Evolutionary conservation across 2,888 invertebrate genomes (phyloP).

Genomic region (Euclidia mi): DNA sequence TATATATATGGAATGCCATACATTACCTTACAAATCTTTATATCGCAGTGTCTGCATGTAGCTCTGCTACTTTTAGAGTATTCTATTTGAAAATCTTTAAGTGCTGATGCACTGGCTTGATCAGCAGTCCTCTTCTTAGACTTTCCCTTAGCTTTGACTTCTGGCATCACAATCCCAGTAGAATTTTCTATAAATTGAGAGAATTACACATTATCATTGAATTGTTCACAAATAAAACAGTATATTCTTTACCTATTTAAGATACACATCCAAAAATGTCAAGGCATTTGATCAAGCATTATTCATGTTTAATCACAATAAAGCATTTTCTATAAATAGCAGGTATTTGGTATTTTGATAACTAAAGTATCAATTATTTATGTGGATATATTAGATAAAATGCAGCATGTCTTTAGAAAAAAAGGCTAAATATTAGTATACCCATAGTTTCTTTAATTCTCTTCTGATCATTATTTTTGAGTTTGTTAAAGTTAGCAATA

Average conservation of each 20-base stretch:
- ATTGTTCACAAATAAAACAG: no score
- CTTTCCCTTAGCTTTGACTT: slow-evolving; percentile 86
- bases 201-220: not conserved
- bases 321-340: no score
- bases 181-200: slow-evolving; percentile 48
- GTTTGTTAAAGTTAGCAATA: slow-evolving; percentile 94
- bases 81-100: slow-evolving; percentile 93
- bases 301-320: no score
- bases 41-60: slow-evolving; percentile 95
- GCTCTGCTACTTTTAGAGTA: slow-evolving; percentile 96
- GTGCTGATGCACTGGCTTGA: slow-evolving; percentile 69
- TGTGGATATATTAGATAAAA: no score
- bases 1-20: no score
- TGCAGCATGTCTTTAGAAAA: no score
- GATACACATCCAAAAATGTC: no score
- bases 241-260: no score
- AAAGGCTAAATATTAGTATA: slow-evolving; percentile 60
- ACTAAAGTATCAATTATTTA: no score
- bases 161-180: slow-evolving; percentile 80
- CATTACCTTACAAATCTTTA: slow-evolving; percentile 95
- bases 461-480: slow-evolving; percentile 96
- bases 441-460: slow-evolving; percentile 92
- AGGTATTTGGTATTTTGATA: no score
- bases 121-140: slow-evolving; percentile 72
- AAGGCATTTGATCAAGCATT: no score